Evolutionary conservation across 2,888 invertebrate species (phyloP), one percentile per base, ranked within the genome.

Genomic region (Gymnosoma rotundatum): DNA sequence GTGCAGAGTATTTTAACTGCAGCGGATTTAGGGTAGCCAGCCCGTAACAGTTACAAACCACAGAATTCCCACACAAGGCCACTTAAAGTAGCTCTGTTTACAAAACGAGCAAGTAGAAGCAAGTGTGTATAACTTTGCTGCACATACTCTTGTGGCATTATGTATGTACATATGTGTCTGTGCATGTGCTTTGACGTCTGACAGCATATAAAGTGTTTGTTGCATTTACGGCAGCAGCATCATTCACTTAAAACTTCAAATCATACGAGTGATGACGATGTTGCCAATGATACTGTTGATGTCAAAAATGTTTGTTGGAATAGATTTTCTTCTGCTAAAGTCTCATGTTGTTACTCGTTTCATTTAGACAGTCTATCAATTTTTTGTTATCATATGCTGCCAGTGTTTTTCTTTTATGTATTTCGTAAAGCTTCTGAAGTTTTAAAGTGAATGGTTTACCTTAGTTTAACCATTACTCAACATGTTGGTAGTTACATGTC

Each of bases 31-130:
- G 81, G 69, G 75, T 82, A 82, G 81, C 81, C 81, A 70, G 64
- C 50, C 83, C 86, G 76, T 74, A 73, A 85, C 82, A 86, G 69
- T 74, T 74, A 63, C 66, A 69, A 74, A 61, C 83, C 78, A 38
- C 75, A 86, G 50, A 86, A 84, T 87, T 87, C 86, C 87, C 88
- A 84, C 88, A 87, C 81, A 87, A 84, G 81, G 80, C 84, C 86
- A 76, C 69, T 69, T 38, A 54, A 21, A 76, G 79, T 42, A 69
- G 76, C 18, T 64, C 9, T 45, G 45, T 75, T 45, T 56, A 45
- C 54, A 54, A 64, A 10, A 45, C 73, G 20, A 36, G 7, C 45
- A 61, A 52, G 52, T 42, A 38, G n/a, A 20, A 36, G n/a, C n/a
- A n/a, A n/a, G 16, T 48, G n/a, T 25, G 42, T 25, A 3, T 61